Evolutionary conservation across 2,888 invertebrate genomes (phyloP).

Genomic region (Dynastes tityus): DNA sequence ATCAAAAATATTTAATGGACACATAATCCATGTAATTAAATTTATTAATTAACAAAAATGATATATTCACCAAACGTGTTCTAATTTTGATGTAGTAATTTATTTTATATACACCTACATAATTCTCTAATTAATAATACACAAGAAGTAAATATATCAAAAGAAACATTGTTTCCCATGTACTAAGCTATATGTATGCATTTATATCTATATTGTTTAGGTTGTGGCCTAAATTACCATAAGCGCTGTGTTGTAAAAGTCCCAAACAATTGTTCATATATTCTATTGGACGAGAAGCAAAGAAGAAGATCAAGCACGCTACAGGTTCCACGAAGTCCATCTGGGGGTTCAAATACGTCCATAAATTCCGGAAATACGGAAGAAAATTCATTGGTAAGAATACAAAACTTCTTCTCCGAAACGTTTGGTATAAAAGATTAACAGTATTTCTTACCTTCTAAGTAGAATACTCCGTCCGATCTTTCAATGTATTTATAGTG

Average conservation of each 20-base stretch:
- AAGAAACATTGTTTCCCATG: too few species aligned
- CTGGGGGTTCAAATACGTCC: slow-evolving; percentile 82
- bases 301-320: slow-evolving; percentile 71
- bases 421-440: slow-evolving; percentile 64
- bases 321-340: slow-evolving; percentile 80
- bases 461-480: slow-evolving; percentile 46
- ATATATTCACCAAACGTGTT: too few species aligned
- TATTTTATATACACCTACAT: too few species aligned
- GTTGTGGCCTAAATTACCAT: slow-evolving; percentile 98
- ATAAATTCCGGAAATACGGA: slow-evolving; percentile 71
- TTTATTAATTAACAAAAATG: too few species aligned
- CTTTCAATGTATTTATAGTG: slow-evolving; percentile 33
- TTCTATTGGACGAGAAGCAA: slow-evolving; percentile 66
- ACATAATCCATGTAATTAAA: too few species aligned
- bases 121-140: too few species aligned
- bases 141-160: not conserved
- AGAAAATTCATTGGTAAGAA: slow-evolving; percentile 83
- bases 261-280: slow-evolving; percentile 94
- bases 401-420: slow-evolving; percentile 69
- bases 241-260: slow-evolving; percentile 98
- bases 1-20: too few species aligned
- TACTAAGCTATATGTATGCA: too few species aligned
- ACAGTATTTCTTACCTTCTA: slow-evolving; percentile 21
- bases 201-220: slow-evolving; percentile 70
- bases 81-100: too few species aligned